Evolutionary conservation across 2,113 vertebrate genomes (phyloP).

Genomic region (Perca schrenkii): DNA sequence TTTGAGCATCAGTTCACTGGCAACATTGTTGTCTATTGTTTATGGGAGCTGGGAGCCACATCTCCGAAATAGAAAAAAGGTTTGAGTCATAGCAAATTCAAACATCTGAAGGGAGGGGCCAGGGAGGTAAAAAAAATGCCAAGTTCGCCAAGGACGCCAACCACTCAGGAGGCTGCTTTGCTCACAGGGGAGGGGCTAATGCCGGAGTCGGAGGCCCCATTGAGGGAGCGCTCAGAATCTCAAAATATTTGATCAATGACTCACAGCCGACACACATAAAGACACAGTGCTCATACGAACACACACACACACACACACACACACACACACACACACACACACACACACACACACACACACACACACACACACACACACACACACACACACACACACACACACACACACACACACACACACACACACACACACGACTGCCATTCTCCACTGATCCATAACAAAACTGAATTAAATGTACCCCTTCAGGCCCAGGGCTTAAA

Average conservation of each 20-base stretch:
- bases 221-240: slow-evolving; percentile 66
- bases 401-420: too few relatives aligned
- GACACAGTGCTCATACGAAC: slow-evolving; percentile 23
- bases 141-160: slow-evolving; percentile 51
- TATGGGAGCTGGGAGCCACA: slow-evolving; percentile 48
- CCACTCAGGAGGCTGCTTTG: slow-evolving; percentile 65
- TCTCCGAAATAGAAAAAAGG: slow-evolving; percentile 49
- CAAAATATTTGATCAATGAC: slow-evolving; percentile 86
- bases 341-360: too few relatives aligned
- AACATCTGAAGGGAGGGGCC: slow-evolving; percentile 53
- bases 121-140: slow-evolving; percentile 48
- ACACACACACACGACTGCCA: slow-evolving; percentile 9
- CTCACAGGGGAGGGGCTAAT: slow-evolving; percentile 54
- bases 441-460: slow-evolving; percentile 48
- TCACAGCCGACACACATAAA: slow-evolving; percentile 74
- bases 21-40: slow-evolving; percentile 52
- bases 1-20: slow-evolving; percentile 31
- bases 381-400: too few relatives aligned
- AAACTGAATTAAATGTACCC: slow-evolving; percentile 53
- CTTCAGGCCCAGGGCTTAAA: slow-evolving; percentile 37
- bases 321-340: too few relatives aligned
- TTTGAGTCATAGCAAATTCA: slow-evolving; percentile 72
- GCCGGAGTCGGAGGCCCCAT: slow-evolving; percentile 56
- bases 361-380: too few relatives aligned
- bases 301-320: too few relatives aligned